phyloP scores from a whole-genome alignment of 1,140 invertebrate genomes.

The Bombus sibiricus region DNA sequence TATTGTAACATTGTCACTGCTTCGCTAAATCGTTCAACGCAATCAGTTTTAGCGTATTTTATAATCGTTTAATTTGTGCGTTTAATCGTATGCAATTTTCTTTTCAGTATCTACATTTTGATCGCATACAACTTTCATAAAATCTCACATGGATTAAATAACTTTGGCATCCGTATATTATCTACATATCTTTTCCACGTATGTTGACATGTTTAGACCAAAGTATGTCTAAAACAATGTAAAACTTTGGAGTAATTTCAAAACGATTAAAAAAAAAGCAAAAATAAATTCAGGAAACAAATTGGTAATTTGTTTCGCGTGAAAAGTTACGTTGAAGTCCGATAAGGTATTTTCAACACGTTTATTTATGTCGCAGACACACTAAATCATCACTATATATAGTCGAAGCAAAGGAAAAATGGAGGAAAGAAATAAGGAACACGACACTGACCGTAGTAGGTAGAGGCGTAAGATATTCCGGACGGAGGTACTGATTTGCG shows the following conservation, averaged over 20 bases:
- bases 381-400: neutral
- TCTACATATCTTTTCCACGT: neutral
- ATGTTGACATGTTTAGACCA: neutral
- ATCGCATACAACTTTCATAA: no score
- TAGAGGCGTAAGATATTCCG: constrained; percentile 94
- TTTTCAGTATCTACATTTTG: neutral
- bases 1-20: neutral
- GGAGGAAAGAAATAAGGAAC: neutral
- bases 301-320: neutral
- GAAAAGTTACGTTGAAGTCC: neutral
- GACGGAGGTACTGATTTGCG: constrained; percentile 93
- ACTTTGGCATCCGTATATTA: neutral
- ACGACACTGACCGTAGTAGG: constrained; percentile 91
- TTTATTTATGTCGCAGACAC: neutral
- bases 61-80: neutral
- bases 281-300: no score
- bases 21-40: neutral
- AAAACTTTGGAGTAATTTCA: neutral
- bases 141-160: no score
- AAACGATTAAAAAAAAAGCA: neutral
- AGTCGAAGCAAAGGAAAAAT: no score
- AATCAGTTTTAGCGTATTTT: neutral
- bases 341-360: neutral
- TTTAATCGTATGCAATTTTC: neutral
- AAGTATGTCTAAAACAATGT: neutral